Evolutionary conservation across 1,140 invertebrate species (phyloP), one percentile per base, ranked within the genome.

Genomic region (Drepana arcuata): DNA sequence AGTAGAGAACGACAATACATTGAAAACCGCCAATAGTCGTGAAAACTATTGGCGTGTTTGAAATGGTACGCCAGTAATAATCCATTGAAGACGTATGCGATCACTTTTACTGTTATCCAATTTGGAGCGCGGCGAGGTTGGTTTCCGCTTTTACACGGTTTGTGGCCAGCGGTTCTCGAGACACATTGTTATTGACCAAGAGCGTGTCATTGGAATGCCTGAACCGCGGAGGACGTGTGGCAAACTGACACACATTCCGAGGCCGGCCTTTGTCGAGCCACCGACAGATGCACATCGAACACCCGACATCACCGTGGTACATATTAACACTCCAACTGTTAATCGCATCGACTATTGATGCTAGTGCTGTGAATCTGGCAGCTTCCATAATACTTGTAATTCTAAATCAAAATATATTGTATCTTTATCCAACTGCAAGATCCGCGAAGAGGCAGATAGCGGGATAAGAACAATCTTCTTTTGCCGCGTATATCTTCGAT

Each of bases 101-200:
- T 71, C 73, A 79, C 72, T 79, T 77, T 78, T 79, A 79, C 72
- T 79, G 72, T 77, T 77, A 81, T 77, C 66, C 73, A 77, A 81
- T 78, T 81, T 81, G 55, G 72, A 77, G 55, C 73, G 63, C 60
- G 59, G 62, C 53, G 64, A 60, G 48, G 57, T 71, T 60, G 68
- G 65, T 78, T 78, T 78, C 71, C 71, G 62, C 69, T 72, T 75
- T 75, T 78, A 72, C 71, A 71, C 68, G 65, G 71, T 74, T 68
- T 80, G 72, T 67, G 69, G 74, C 62, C 37, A 44, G 45, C 48
- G 45, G 23, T 37, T 45, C 48, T 57, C 35, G 43, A 66, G 58
- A 51, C 57, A 60, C 58, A 79, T 80, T 80, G 72, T 75, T 68
- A 75, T 64, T 70, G 67, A 40, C 61, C 66, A 61, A 57, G 47